These are phyloP conservation scores for Anarhynchus alexandrinus DNA, from an alignment of 2,113 vertebrate species.

Conservation along the genomic window DNA sequence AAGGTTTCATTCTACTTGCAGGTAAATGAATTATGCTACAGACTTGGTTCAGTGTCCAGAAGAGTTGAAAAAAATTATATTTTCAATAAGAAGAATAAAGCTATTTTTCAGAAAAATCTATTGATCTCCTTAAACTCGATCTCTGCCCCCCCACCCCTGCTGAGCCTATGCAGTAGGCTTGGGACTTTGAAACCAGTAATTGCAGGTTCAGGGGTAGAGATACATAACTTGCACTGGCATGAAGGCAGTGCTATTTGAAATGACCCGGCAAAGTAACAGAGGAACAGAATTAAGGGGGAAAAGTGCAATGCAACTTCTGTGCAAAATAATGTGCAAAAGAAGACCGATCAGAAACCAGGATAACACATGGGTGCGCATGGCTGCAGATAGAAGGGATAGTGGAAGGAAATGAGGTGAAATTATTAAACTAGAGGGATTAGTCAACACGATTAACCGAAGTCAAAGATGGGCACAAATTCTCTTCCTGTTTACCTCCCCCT, in stretches of 20 bases:
- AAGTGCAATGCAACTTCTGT: not conserved
- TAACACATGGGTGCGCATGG: not conserved
- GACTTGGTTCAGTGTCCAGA: constrained; percentile 4
- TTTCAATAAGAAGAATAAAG: not conserved
- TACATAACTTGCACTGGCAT: not conserved
- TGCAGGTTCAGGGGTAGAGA: not conserved
- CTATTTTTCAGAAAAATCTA: not conserved
- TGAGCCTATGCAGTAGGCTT: not conserved
- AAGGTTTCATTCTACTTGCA: constrained; percentile 36
- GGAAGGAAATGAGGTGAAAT: not conserved
- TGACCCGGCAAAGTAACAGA: not conserved
- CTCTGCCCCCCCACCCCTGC: not conserved
- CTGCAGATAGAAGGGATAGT: not conserved
- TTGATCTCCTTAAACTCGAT: not conserved
- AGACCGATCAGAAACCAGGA: not conserved
- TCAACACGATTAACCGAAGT: not conserved
- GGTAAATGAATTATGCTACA: constrained; percentile 12
- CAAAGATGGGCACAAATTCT: not conserved
- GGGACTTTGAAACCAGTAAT: not conserved
- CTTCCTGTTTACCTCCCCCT: not conserved
- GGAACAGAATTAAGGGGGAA: not conserved
- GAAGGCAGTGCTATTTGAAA: not conserved
- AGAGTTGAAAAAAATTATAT: not conserved
- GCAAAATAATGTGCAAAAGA: not conserved
- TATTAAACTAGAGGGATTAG: not conserved